phyloP scores from a whole-genome alignment of 2,113 vertebrate genomes.

The Prunella fulvescens region DNA sequence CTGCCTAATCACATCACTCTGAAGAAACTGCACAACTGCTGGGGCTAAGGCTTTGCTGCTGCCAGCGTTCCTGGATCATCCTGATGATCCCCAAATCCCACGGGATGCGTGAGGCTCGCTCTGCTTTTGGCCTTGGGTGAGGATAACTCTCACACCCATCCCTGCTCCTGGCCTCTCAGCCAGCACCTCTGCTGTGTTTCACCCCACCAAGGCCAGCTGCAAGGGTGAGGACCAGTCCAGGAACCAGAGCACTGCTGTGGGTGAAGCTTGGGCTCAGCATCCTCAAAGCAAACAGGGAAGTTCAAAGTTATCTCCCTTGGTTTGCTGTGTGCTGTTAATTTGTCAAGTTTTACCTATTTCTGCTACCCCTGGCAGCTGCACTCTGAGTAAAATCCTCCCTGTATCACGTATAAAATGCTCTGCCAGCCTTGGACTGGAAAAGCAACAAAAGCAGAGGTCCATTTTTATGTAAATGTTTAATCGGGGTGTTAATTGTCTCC shows the following conservation, averaged over 20 bases:
- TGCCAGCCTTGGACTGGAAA: background rate
- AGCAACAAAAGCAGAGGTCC: background rate
- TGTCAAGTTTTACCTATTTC: background rate
- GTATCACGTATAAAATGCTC: background rate
- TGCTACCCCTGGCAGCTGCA: background rate
- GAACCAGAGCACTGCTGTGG: fast-evolving
- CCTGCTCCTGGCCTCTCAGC: background rate
- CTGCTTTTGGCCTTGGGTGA: background rate
- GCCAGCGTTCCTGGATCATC: background rate
- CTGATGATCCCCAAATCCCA: background rate
- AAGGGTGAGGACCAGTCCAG: background rate
- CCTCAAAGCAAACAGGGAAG: background rate
- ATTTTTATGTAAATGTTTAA: constrained; percentile 2
- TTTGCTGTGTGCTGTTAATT: background rate
- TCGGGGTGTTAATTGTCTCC: background rate
- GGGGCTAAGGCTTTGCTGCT: background rate
- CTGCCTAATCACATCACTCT: background rate
- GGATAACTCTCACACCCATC: background rate
- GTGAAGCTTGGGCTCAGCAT: background rate
- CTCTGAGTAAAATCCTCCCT: background rate
- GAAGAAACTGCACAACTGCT: background rate
- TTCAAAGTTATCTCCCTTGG: background rate
- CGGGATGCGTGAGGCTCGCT: fast-evolving
- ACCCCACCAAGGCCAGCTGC: background rate
- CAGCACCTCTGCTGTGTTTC: background rate